A percentile compares a stretch with the other conserved stretches of the same genome.
Evolutionary conservation across 1,140 invertebrate genomes (phyloP).

Genomic region (Temnothorax curvispinosus): DNA sequence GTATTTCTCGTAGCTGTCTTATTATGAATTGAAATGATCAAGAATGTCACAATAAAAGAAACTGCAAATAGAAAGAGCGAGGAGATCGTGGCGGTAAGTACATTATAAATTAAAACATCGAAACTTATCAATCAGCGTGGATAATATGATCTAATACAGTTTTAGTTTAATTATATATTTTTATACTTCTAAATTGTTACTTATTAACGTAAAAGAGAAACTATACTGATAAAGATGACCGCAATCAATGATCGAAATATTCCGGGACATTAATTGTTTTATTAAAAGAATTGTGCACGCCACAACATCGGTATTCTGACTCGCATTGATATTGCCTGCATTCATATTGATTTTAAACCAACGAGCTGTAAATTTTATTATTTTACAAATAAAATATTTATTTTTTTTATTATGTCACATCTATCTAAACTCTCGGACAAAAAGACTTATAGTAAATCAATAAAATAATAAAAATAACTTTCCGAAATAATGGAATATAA

Average conservation of each 20-base stretch:
- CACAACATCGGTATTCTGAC: conserved; percentile 12
- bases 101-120: not conserved
- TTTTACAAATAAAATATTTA: conserved; percentile 37
- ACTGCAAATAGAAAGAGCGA: not conserved
- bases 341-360: conserved; percentile 35
- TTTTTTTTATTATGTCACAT: conserved; percentile 19
- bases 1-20: not conserved
- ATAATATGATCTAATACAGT: not conserved
- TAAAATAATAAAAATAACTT: conserved; percentile 29
- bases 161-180: not conserved
- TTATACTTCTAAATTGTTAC: not conserved
- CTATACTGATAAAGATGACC: not conserved
- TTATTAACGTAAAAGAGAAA: not conserved
- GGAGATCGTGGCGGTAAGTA: not conserved
- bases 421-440: not conserved
- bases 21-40: not conserved
- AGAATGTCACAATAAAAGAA: not conserved
- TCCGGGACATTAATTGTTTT: conserved; percentile 29
- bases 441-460: not conserved
- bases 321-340: conserved; percentile 20
- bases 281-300: conserved; percentile 16
- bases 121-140: not conserved
- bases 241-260: conserved; percentile 19
- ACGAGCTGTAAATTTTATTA: conserved; percentile 39
- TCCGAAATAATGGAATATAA: not conserved